A percentile compares a stretch with the other conserved stretches of the same genome.
Conservation (phyloP, 2,888 invertebrate genomes). For the Drosophila meridionalis region DNA sequence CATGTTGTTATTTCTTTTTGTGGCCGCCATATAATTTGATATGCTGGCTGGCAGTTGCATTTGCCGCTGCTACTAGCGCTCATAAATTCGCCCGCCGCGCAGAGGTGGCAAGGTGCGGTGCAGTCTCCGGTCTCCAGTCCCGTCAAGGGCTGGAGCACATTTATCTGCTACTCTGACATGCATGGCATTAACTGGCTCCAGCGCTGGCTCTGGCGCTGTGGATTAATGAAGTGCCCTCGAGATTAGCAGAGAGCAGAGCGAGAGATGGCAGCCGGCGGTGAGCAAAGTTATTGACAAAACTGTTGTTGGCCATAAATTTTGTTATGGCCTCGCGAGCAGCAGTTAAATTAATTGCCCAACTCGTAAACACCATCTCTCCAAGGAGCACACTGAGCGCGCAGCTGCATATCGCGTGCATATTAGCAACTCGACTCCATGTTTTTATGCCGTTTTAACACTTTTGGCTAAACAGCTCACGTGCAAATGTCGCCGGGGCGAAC, state of each 20-base stretch:
- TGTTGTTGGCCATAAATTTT: conserved; percentile 78
- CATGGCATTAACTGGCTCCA: conserved; percentile 74
- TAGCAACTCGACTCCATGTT: conserved; percentile 51
- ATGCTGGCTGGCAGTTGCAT: conserved; percentile 76
- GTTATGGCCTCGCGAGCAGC: conserved; percentile 72
- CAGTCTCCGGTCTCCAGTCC: neutral
- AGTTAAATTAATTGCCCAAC: conserved; percentile 75
- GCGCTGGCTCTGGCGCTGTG: conserved; percentile 30
- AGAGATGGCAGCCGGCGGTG: conserved; percentile 13
- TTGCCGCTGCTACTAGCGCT: conserved; percentile 64
- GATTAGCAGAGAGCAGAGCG: conserved; percentile 62
- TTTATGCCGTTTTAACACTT: conserved; percentile 76
- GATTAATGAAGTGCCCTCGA: conserved; percentile 81
- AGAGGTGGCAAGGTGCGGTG: conserved; percentile 17
- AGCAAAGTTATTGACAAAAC: conserved; percentile 77
- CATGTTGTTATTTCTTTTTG: conserved; percentile 67
- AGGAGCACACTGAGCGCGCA: conserved; percentile 27
- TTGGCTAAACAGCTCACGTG: conserved; percentile 78
- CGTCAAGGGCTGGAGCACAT: conserved; percentile 43
- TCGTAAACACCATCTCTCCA: conserved; percentile 73
- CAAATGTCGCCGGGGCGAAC: conserved; percentile 49
- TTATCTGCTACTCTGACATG: conserved; percentile 77
- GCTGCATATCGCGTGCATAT: conserved; percentile 68
- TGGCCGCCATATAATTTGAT: conserved; percentile 78
- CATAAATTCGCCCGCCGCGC: conserved; percentile 63